Evolutionary conservation across 2,797 vertebrate species (phyloP).

Genomic region (Salmo trutta): DNA sequence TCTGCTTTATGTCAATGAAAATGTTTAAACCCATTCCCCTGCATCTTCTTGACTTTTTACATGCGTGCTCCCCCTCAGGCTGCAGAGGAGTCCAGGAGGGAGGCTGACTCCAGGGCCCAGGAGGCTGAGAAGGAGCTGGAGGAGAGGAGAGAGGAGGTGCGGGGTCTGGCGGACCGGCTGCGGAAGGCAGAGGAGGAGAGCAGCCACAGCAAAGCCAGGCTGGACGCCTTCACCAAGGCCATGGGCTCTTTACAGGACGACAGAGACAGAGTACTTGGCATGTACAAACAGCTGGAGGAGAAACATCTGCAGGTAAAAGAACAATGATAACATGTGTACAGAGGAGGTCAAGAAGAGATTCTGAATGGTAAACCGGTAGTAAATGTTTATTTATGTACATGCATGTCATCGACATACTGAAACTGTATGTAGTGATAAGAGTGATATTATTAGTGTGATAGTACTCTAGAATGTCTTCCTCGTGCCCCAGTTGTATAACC

Average conservation of each 20-base stretch:
- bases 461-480: background rate
- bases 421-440: background rate
- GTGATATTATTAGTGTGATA: background rate
- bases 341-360: background rate
- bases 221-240: conserved; percentile 90
- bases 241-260: conserved; percentile 97
- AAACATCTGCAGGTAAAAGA: conserved; percentile 80
- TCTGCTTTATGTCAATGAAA: background rate
- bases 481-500: background rate
- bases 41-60: background rate
- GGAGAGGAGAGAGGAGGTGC: conserved; percentile 71
- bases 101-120: conserved; percentile 75
- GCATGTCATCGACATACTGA: background rate
- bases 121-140: conserved; percentile 80
- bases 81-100: conserved; percentile 82
- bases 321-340: background rate
- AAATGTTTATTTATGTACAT: background rate
- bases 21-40: background rate
- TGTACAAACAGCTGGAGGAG: conserved; percentile 91
- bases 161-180: conserved; percentile 74
- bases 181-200: conserved; percentile 77
- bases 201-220: conserved; percentile 77
- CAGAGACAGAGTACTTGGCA: conserved; percentile 83
- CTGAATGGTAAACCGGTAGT: background rate
- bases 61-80: conserved; percentile 66